Base-by-base conservation (phyloP, 1,140 invertebrate species). In the Drosophila nikananu region DNA sequence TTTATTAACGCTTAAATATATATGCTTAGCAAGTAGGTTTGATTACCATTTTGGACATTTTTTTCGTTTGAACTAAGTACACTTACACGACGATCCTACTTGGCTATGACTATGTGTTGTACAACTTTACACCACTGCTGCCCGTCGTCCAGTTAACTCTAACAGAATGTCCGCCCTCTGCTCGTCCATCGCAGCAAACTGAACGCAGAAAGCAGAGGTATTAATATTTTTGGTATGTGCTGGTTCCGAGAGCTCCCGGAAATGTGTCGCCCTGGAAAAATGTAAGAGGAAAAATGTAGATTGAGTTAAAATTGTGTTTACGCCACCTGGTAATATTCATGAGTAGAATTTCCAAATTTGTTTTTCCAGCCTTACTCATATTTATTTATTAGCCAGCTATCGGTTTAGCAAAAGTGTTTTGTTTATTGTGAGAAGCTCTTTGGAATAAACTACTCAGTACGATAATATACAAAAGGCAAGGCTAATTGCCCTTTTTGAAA, bases 1-100 rank as follows among this genome's bases (percentile, higher is more conserved):
- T 86, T 86, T 86, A 86, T 86, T 86, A 86, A 86, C 80, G 73
- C 84, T 80, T 86, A 89, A 83, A 80, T 86, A 87, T 77, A 83
- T 77, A 83, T 68, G 74, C 78, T 86, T 81, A 80, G 61, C 64
- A 66, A 81, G 58, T 78, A 77, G 70, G 67, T 84, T 84, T 84
- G 73, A 78, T 82, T 74, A 68, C 58, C 60, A 70, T 80, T 57
- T 57, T 83, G 70, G 66, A 72, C 72, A 70, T 76, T 77, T 57
- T 55, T 52, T 55, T 32, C 48, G 41, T 71, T 84, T 84, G 54
- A 84, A 81, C 77, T 86, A 86, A 86, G 83, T 86, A 86, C 84
- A 89, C 80, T 87, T 89, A 83, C 41, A 52, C 41, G 77, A 74
- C 49, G 55, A 48, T 39, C 55, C 70, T 91, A 91, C 60, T 58